A percentile compares a stretch with the other conserved stretches of the same genome.
phyloP scores from a whole-genome alignment of 1,140 invertebrate genomes.

The Zaprionus tsacasi region DNA sequence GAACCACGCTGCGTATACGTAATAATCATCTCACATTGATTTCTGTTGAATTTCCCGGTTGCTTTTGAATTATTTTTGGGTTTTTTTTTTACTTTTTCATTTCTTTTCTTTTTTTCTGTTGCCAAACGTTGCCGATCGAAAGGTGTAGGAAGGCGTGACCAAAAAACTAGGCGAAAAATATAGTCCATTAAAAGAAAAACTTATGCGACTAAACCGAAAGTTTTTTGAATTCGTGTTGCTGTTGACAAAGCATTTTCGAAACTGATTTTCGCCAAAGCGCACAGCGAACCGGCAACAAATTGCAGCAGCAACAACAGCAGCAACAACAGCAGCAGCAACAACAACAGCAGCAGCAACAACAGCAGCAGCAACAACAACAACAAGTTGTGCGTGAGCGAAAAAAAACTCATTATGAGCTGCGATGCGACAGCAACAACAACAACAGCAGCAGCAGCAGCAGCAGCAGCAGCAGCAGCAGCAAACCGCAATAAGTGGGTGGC shows the following conservation, averaged over 20 bases:
- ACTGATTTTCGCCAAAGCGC: constrained; percentile 67
- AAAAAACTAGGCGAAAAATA: constrained; percentile 57
- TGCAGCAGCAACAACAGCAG: constrained; percentile 41
- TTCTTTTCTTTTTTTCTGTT: constrained; percentile 22
- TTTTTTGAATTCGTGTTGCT: constrained; percentile 82
- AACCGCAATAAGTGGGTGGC: constrained; percentile 36
- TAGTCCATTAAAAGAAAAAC: constrained; percentile 59
- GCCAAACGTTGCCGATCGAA: constrained; percentile 54
- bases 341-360: constrained; percentile 30
- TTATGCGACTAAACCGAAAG: constrained; percentile 82
- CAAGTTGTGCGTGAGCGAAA: constrained; percentile 6
- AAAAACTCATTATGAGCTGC: constrained; percentile 66
- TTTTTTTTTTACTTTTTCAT: constrained; percentile 5
- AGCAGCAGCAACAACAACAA: constrained; percentile 39
- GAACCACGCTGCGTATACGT: neutral
- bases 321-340: constrained; percentile 19
- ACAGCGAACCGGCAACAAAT: constrained; percentile 14
- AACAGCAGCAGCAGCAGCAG: neutral
- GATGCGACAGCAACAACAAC: constrained; percentile 7
- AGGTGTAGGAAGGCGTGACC: constrained; percentile 53
- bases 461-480: constrained; percentile 24
- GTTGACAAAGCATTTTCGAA: constrained; percentile 83
- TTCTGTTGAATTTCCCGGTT: neutral
- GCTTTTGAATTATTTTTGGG: neutral
- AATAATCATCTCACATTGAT: constrained; percentile 50